Percentiles rank a stretch among this genome's conserved stretches.
Conservation (phyloP, 2,797 vertebrate genomes). For the Hydrolagus colliei region DNA sequence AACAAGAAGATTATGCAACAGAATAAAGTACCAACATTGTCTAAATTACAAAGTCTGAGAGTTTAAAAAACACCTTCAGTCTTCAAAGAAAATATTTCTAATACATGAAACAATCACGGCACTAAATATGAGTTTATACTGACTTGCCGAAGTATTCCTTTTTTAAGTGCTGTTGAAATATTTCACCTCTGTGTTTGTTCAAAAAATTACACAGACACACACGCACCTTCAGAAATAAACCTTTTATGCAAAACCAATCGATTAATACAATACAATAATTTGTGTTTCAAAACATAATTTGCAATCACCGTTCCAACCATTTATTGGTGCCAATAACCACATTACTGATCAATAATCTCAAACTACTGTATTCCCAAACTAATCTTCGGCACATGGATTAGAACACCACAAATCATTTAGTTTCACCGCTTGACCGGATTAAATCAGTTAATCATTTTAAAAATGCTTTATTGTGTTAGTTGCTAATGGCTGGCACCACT, state of each 20-base stretch:
- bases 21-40: neutral
- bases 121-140: neutral
- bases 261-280: neutral
- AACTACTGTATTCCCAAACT: neutral
- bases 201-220: neutral
- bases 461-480: neutral
- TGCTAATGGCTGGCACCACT: neutral
- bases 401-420: neutral
- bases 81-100: neutral
- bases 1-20: neutral
- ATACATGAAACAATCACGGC: neutral
- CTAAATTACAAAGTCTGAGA: neutral
- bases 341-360: neutral
- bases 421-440: neutral
- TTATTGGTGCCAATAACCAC: neutral
- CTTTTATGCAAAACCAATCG: neutral
- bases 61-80: neutral
- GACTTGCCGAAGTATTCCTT: neutral
- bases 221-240: no score
- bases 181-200: neutral
- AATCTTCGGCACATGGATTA: neutral
- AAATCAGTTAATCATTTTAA: neutral
- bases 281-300: conserved; percentile 8
- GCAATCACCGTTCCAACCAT: conserved; percentile 12
- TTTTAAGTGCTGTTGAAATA: neutral